Percentiles rank a stretch among this genome's conserved stretches.
phyloP scores from a whole-genome alignment of 2,888 invertebrate species.

The Bhutanitis thaidina region DNA sequence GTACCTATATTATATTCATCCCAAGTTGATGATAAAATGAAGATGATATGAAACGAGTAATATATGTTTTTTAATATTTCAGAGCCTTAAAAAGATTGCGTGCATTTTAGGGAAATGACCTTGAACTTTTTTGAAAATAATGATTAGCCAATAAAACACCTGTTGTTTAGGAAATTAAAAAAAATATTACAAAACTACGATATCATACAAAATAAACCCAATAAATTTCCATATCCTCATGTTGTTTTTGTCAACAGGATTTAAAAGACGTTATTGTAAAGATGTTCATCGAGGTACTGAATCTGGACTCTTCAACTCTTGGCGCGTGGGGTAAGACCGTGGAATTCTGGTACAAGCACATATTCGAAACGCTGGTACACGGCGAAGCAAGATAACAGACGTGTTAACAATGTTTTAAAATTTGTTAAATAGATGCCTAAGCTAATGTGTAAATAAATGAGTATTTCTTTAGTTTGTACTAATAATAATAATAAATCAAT shows the following conservation, averaged over 20 bases:
- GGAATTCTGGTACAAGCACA: slow-evolving; percentile 69
- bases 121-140: too few relatives aligned
- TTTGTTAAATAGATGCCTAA: slow-evolving; percentile 16
- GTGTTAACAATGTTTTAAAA: neutral
- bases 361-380: slow-evolving; percentile 53
- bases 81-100: too few relatives aligned
- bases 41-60: neutral
- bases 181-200: too few relatives aligned
- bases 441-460: slow-evolving; percentile 16
- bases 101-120: too few relatives aligned
- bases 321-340: slow-evolving; percentile 67
- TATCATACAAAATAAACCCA: too few relatives aligned
- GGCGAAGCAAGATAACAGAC: slow-evolving; percentile 39
- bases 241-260: slow-evolving; percentile 43
- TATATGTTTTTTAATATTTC: too few relatives aligned
- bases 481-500: neutral
- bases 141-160: too few relatives aligned
- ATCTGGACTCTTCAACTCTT: slow-evolving; percentile 54
- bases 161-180: too few relatives aligned
- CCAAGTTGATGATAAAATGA: neutral
- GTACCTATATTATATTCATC: neutral
- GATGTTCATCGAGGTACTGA: slow-evolving; percentile 66
- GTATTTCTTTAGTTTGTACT: slow-evolving; percentile 7
- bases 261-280: slow-evolving; percentile 66
- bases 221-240: too few relatives aligned